Evolutionary conservation across 2,888 invertebrate genomes (phyloP).

Genomic region (Lithophane leautieri): DNA sequence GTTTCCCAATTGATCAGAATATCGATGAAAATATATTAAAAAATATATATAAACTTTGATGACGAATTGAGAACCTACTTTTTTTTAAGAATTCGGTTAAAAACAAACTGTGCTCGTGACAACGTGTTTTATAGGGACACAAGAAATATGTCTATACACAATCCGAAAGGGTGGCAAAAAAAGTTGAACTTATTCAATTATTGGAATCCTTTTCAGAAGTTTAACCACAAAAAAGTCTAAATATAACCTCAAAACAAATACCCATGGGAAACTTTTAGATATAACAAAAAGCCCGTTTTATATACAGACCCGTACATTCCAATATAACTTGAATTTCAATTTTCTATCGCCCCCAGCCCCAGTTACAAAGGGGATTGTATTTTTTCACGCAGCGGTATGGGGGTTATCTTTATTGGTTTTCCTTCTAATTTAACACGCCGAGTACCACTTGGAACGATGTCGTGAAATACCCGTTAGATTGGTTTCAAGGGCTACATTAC

Average conservation of each 20-base stretch:
- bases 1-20: no score
- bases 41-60: no score
- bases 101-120: not conserved
- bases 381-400: conserved; percentile 54
- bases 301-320: conserved; percentile 53
- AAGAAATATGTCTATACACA: not conserved
- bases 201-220: not conserved
- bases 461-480: conserved; percentile 47
- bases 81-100: no score
- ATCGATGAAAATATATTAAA: no score
- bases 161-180: not conserved
- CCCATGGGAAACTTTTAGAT: conserved; percentile 37
- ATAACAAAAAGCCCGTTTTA: conserved; percentile 54
- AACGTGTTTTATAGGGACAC: not conserved
- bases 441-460: conserved; percentile 43
- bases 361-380: conserved; percentile 61
- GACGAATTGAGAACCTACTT: no score
- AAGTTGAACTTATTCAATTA: conserved; percentile 9
- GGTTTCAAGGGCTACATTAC: conserved; percentile 23
- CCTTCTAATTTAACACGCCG: conserved; percentile 71
- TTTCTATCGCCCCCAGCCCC: conserved; percentile 50
- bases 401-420: conserved; percentile 73
- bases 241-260: conserved; percentile 35
- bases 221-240: conserved; percentile 3
- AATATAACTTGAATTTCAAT: conserved; percentile 68